A percentile compares a stretch with the other conserved stretches of the same genome.
Evolutionary conservation across 2,113 vertebrate species (phyloP).

Genomic region (Oncorhynchus mykiss): DNA sequence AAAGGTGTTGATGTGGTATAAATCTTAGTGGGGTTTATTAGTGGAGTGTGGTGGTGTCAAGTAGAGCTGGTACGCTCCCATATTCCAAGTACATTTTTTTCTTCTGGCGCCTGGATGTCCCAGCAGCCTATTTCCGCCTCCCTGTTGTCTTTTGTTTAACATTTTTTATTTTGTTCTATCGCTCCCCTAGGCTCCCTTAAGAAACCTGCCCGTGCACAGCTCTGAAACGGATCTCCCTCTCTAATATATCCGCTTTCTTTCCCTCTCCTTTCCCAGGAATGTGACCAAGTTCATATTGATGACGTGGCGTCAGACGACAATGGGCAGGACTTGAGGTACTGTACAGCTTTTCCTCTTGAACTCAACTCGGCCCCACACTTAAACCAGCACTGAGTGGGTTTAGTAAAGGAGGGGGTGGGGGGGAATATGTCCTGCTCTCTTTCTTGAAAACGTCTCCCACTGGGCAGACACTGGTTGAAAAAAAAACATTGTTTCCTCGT

Average conservation of each 20-base stretch:
- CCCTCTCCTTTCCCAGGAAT: conserved; percentile 77
- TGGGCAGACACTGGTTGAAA: conserved; percentile 30
- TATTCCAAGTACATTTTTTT: background rate
- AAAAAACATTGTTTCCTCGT: too few species aligned
- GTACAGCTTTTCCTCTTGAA: conserved; percentile 44
- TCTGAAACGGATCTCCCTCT: conserved; percentile 58
- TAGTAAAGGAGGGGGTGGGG: background rate
- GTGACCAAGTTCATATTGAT: conserved; percentile 98
- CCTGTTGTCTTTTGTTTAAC: conserved; percentile 25
- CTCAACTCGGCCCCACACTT: conserved; percentile 57
- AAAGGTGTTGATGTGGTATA: background rate
- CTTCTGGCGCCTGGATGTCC: conserved; percentile 53
- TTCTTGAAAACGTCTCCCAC: conserved; percentile 19
- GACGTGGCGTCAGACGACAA: conserved; percentile 98
- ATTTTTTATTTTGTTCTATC: conserved; percentile 21
- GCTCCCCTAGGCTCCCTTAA: conserved; percentile 45
- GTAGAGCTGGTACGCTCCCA: conserved; percentile 19
- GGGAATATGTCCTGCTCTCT: background rate
- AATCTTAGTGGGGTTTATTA: background rate
- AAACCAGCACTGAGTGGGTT: background rate
- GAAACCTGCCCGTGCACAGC: conserved; percentile 58
- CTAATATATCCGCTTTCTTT: conserved; percentile 35
- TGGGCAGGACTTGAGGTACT: conserved; percentile 93
- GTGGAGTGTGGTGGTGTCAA: background rate
- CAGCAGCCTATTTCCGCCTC: conserved; percentile 21